Conservation (phyloP, 2,797 vertebrate genomes). For the Hapalemur alaotrensis region DNA sequence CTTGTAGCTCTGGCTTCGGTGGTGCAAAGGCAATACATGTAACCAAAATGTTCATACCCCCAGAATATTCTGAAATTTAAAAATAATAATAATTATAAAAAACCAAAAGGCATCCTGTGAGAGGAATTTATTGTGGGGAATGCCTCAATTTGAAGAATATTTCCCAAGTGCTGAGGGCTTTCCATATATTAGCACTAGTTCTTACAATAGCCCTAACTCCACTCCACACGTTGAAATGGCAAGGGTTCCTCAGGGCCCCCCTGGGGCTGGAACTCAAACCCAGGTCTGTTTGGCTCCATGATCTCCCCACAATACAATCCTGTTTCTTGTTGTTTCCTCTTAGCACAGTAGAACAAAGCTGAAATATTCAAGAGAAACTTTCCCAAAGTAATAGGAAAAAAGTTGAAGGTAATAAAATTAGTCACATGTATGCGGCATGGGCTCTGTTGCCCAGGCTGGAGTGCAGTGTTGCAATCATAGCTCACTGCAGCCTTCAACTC, state of each 20-base stretch:
- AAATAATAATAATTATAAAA: background rate
- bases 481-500: too few species aligned
- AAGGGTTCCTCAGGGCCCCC: background rate
- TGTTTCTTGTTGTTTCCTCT: background rate
- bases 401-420: background rate
- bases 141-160: background rate
- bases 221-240: background rate
- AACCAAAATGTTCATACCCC: too few species aligned
- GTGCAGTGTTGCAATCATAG: too few species aligned
- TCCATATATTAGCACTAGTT: background rate
- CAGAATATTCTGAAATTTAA: too few species aligned
- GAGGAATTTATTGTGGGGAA: background rate
- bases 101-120: background rate
- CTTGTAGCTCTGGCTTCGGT: too few species aligned
- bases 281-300: background rate
- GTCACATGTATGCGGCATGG: background rate
- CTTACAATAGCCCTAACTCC: background rate
- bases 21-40: too few species aligned
- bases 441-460: too few species aligned
- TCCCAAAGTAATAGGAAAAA: background rate
- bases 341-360: background rate
- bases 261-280: background rate
- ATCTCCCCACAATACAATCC: background rate
- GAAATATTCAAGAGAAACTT: background rate
- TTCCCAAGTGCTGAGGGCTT: background rate